phyloP scores from a whole-genome alignment of 2,113 vertebrate species.

The Callipepla californica region DNA sequence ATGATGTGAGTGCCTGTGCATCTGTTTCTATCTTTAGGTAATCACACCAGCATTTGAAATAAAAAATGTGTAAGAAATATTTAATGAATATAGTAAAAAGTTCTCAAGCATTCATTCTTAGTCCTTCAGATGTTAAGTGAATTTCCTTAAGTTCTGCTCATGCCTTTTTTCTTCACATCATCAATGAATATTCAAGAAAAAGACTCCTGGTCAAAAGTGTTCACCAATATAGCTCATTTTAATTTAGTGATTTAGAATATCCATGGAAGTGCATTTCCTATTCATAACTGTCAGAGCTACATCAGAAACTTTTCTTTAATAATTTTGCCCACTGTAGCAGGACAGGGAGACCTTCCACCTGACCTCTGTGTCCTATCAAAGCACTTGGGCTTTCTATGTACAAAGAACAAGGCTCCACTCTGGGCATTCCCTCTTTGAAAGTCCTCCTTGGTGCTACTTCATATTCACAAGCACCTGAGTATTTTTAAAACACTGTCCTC shows the following conservation, averaged over 20 bases:
- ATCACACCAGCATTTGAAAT: not conserved
- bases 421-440: not conserved
- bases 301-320: constrained; percentile 4
- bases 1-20: not conserved
- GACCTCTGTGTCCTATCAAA: not conserved
- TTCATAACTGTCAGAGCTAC: not conserved
- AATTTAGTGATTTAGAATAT: not conserved
- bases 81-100: not conserved
- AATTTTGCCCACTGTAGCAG: not conserved
- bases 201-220: not conserved
- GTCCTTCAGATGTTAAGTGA: not conserved
- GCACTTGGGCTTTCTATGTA: not conserved
- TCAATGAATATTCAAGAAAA: constrained; percentile 51
- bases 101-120: not conserved
- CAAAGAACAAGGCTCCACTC: not conserved
- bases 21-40: not conserved
- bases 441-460: not conserved
- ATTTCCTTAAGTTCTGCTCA: constrained; percentile 23
- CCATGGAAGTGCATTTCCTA: not conserved
- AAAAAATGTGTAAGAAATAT: not conserved
- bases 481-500: not conserved
- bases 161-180: not conserved
- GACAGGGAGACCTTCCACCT: not conserved
- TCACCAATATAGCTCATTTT: constrained; percentile 22
- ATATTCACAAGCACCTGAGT: not conserved